Percentiles rank a stretch among this genome's conserved stretches.
Conservation (phyloP, 1,140 invertebrate genomes). For the Bombus cullumanus region DNA sequence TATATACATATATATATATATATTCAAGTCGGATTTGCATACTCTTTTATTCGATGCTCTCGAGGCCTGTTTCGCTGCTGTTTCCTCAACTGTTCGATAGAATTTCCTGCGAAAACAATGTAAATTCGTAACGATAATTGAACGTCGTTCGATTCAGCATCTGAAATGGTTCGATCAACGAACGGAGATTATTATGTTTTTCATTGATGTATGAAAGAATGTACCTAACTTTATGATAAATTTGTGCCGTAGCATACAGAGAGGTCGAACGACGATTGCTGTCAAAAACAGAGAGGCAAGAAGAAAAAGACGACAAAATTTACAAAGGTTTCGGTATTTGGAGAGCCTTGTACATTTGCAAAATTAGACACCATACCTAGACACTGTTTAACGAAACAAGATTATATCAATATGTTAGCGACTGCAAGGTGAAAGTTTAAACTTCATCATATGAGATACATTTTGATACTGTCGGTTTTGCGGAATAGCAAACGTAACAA, state of each 20-base stretch:
- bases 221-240: not conserved
- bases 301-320: slow-evolving; percentile 19
- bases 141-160: not conserved
- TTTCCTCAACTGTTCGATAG: not conserved
- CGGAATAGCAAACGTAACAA: not conserved
- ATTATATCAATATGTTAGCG: slow-evolving; percentile 72
- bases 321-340: slow-evolving; percentile 60
- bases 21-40: not conserved
- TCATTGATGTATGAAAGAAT: not conserved
- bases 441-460: not conserved
- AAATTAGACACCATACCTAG: slow-evolving; percentile 69
- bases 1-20: too few species aligned
- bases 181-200: not conserved
- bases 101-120: not conserved
- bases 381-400: slow-evolving; percentile 68
- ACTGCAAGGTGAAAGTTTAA: slow-evolving; percentile 65
- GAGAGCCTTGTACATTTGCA: slow-evolving; percentile 63
- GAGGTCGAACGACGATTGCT: slow-evolving; percentile 50
- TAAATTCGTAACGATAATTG: not conserved
- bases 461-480: too few species aligned
- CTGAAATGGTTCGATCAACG: not conserved
- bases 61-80: not conserved
- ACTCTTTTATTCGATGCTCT: not conserved
- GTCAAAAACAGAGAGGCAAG: slow-evolving; percentile 17
- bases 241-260: slow-evolving; percentile 28